Percentiles rank a stretch among this genome's conserved stretches.
Evolutionary conservation across 2,888 invertebrate genomes (phyloP).

Genomic region (Pantelozetes paolii): DNA sequence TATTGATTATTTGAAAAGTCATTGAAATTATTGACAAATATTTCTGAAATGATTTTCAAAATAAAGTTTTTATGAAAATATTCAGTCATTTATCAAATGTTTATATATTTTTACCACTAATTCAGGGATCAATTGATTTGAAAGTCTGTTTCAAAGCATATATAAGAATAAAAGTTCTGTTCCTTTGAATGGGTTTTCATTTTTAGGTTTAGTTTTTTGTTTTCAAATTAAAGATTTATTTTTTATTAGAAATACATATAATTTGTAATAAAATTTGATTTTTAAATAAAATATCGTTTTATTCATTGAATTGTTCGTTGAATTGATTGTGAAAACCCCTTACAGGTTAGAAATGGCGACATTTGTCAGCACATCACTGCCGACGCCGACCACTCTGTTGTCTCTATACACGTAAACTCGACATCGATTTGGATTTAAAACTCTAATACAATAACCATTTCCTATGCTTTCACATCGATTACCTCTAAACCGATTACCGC

Average conservation of each 20-base stretch:
- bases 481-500: constrained; percentile 12
- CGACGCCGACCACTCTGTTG: not conserved
- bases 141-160: too few species aligned
- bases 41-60: too few species aligned
- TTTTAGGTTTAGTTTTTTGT: not conserved
- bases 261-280: constrained; percentile 1
- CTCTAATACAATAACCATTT: constrained; percentile 16
- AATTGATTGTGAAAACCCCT: not conserved
- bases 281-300: not conserved
- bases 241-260: too few species aligned
- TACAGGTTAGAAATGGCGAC: constrained; percentile 19
- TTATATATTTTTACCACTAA: too few species aligned
- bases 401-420: not conserved
- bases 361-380: not conserved
- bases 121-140: too few species aligned
- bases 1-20: too few species aligned
- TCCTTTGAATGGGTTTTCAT: not conserved
- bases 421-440: constrained; percentile 3
- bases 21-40: too few species aligned
- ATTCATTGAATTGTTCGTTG: not conserved
- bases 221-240: too few species aligned
- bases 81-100: too few species aligned
- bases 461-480: constrained; percentile 13
- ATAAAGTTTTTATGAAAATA: too few species aligned
- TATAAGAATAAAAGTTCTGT: too few species aligned